Percentiles rank a stretch among this genome's conserved stretches.
phyloP scores from a whole-genome alignment of 2,113 vertebrate species.

The Anhinga anhinga region DNA sequence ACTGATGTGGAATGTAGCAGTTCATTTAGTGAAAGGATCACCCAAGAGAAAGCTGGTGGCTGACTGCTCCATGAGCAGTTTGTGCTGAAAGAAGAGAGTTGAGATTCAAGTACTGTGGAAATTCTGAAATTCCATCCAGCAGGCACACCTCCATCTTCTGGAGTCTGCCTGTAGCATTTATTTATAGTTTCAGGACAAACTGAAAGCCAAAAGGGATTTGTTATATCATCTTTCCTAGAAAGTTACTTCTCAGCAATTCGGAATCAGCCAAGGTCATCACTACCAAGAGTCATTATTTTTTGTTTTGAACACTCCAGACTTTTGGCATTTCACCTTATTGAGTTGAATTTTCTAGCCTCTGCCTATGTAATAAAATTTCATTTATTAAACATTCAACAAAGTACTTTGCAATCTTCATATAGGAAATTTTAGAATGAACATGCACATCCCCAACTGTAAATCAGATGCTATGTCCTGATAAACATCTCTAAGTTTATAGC shows the following conservation, averaged over 20 bases:
- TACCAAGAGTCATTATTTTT: not conserved
- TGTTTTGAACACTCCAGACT: not conserved
- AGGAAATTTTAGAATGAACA: not conserved
- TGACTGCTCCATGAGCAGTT: not conserved
- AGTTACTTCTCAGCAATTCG: not conserved
- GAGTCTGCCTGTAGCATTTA: not conserved
- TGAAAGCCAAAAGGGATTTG: not conserved
- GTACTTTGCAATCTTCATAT: not conserved
- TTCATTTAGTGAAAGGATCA: not conserved
- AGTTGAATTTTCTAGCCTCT: not conserved
- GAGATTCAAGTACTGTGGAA: not conserved
- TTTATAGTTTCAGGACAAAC: not conserved
- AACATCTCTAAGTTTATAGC: not conserved
- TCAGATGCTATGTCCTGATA: not conserved
- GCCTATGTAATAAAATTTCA: not conserved
- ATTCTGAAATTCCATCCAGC: not conserved
- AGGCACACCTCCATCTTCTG: not conserved
- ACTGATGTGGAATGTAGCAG: not conserved
- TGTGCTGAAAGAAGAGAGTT: not conserved
- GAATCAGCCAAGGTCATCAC: not conserved
- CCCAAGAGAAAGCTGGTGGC: not conserved
- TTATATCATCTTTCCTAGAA: not conserved
- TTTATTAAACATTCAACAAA: not conserved
- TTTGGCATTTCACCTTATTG: not conserved
- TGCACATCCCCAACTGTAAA: not conserved